Conservation (phyloP, 2,113 vertebrate genomes). For the Gobiocypris rarus region DNA sequence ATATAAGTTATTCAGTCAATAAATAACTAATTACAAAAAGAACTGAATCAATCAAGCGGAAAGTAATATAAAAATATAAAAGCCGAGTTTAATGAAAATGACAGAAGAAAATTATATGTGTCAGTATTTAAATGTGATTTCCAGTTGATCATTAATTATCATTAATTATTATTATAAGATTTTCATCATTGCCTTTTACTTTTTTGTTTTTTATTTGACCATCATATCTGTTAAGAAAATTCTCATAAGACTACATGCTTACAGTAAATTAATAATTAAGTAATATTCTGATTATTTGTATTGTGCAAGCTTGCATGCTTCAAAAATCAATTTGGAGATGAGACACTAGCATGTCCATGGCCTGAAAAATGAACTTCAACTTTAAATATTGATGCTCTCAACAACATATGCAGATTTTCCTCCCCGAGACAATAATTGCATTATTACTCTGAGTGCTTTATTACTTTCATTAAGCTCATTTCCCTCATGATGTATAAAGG, state of each 20-base stretch:
- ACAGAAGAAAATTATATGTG: background rate
- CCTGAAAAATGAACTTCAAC: slow-evolving; percentile 30
- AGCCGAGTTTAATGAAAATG: background rate
- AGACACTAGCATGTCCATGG: slow-evolving; percentile 9
- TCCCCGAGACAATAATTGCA: slow-evolving; percentile 38
- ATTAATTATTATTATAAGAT: no score
- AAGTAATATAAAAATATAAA: background rate
- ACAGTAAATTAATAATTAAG: background rate
- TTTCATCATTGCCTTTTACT: slow-evolving; percentile 43
- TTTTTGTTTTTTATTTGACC: background rate
- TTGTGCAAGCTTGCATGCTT: slow-evolving; percentile 17
- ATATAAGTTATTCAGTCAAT: background rate
- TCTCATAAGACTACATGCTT: background rate
- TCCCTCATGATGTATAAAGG: slow-evolving; percentile 5
- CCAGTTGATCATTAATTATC: slow-evolving; percentile 34
- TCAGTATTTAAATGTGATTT: slow-evolving; percentile 35
- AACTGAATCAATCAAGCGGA: background rate
- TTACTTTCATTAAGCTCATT: slow-evolving; percentile 47
- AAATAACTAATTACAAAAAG: background rate
- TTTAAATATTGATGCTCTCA: slow-evolving; percentile 26
- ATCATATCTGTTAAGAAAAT: background rate
- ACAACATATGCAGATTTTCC: slow-evolving; percentile 38
- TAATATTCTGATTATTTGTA: background rate
- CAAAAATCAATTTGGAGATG: slow-evolving; percentile 23
- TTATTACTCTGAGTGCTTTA: slow-evolving; percentile 42